Conservation (phyloP, 2,113 vertebrate genomes). For the Lycaon pictus region DNA sequence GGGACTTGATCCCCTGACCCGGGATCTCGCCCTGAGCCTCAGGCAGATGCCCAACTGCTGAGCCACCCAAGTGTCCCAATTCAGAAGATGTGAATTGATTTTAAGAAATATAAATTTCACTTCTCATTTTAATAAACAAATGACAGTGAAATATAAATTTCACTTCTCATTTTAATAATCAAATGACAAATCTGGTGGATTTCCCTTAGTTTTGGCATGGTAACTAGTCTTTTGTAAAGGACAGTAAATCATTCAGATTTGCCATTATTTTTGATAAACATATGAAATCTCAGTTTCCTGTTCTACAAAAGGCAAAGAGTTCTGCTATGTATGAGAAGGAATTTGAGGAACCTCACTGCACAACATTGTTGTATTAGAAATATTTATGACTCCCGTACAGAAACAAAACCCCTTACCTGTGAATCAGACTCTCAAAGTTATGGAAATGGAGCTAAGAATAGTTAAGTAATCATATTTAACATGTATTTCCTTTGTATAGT, state of each 20-base stretch:
- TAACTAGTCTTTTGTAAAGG: constrained; percentile 37
- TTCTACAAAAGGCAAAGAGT: background rate
- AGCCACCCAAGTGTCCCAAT: background rate
- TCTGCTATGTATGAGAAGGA: constrained; percentile 11
- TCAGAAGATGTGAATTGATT: background rate
- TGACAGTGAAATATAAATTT: background rate
- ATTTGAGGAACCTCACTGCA: background rate
- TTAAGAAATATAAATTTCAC: background rate
- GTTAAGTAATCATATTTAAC: background rate
- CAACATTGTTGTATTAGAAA: background rate
- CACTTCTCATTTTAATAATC: background rate
- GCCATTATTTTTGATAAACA: background rate
- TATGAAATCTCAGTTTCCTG: background rate
- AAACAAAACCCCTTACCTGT: background rate
- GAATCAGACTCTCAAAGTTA: constrained; percentile 22
- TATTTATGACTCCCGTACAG: background rate
- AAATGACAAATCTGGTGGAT: background rate
- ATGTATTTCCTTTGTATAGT: background rate
- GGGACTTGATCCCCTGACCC: too few species aligned
- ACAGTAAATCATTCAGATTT: background rate
- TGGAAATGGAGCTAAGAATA: background rate
- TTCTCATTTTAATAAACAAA: background rate
- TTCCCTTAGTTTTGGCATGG: constrained; percentile 7
- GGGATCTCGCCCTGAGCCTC: too few species aligned
- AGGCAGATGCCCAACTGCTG: too few species aligned